phyloP scores from a whole-genome alignment of 2,113 vertebrate species.

The Menidia beryllina region DNA sequence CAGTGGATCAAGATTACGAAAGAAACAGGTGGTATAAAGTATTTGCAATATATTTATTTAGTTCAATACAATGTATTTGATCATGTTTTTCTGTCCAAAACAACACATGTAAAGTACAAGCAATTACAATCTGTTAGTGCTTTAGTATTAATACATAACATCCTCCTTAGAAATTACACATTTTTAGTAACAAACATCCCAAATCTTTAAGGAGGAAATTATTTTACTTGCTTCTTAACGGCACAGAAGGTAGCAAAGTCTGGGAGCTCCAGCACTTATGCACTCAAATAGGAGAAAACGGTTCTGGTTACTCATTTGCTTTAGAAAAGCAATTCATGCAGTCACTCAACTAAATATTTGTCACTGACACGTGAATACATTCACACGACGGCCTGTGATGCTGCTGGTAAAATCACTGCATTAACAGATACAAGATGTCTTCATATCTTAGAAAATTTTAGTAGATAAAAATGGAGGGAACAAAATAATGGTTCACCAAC shows the following conservation, averaged over 20 bases:
- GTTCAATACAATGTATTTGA: constrained; percentile 52
- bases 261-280: constrained; percentile 32
- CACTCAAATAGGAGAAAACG: constrained; percentile 8
- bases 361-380: constrained; percentile 17
- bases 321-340: constrained; percentile 63
- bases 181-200: constrained; percentile 41
- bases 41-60: constrained; percentile 62
- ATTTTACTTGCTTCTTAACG: constrained; percentile 27
- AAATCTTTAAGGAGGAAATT: constrained; percentile 15
- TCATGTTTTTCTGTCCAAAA: constrained; percentile 52
- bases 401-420: constrained; percentile 19
- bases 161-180: constrained; percentile 21
- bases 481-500: constrained; percentile 5
- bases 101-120: constrained; percentile 65
- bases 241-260: constrained; percentile 42
- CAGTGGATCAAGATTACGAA: constrained; percentile 1
- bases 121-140: constrained; percentile 48
- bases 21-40: constrained; percentile 1
- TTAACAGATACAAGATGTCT: constrained; percentile 19
- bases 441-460: constrained; percentile 11
- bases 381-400: constrained; percentile 8
- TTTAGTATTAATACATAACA: constrained; percentile 47
- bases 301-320: constrained; percentile 25
- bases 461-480: constrained; percentile 23
- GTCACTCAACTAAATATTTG: constrained; percentile 59